These are phyloP conservation scores for Halichondria panicea DNA, from an alignment of 37 sponge, comb jelly and placozoan genomes.

Conservation along the genomic window DNA sequence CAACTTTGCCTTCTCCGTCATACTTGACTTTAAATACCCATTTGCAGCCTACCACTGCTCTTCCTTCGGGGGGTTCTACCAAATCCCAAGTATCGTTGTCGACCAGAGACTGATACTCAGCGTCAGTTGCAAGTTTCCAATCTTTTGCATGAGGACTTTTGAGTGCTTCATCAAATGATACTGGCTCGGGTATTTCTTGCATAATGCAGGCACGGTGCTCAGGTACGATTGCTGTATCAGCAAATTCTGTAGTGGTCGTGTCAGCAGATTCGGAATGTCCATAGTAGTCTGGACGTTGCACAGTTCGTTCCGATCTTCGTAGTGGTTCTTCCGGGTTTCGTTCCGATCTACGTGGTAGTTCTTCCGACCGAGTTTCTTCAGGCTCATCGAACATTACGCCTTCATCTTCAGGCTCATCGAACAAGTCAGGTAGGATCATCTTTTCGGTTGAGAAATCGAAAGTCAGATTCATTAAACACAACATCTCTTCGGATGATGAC, in stretches of 20 bases:
- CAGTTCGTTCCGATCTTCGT: conserved; percentile 11
- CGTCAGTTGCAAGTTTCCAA: conserved; percentile 36
- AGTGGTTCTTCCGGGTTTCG: conserved; percentile 6
- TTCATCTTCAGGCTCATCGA: not conserved
- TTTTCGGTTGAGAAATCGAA: conserved; percentile 8
- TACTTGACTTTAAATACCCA: conserved; percentile 46
- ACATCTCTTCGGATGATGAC: conserved; percentile 28
- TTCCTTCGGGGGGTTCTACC: conserved; percentile 20
- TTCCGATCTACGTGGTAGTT: conserved; percentile 15
- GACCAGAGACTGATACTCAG: conserved; percentile 46
- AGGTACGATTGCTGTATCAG: not conserved
- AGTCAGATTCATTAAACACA: conserved; percentile 16
- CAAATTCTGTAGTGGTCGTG: not conserved
- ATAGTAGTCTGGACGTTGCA: conserved; percentile 6
- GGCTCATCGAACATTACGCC: not conserved
- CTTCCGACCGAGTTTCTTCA: conserved; percentile 7
- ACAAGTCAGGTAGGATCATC: not conserved
- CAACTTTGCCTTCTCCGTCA: conserved; percentile 29
- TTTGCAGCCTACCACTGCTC: conserved; percentile 30
- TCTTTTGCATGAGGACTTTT: conserved; percentile 1
- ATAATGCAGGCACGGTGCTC: not conserved
- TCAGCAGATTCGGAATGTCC: conserved; percentile 12
- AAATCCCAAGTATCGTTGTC: conserved; percentile 47
- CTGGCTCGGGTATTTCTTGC: conserved; percentile 2
- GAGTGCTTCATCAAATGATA: conserved; percentile 20